Evolutionary conservation across 35 echinoderm and acorn worm species (phyloP), one percentile per base, ranked within the genome.

Genomic region (Chiridota heheva): DNA sequence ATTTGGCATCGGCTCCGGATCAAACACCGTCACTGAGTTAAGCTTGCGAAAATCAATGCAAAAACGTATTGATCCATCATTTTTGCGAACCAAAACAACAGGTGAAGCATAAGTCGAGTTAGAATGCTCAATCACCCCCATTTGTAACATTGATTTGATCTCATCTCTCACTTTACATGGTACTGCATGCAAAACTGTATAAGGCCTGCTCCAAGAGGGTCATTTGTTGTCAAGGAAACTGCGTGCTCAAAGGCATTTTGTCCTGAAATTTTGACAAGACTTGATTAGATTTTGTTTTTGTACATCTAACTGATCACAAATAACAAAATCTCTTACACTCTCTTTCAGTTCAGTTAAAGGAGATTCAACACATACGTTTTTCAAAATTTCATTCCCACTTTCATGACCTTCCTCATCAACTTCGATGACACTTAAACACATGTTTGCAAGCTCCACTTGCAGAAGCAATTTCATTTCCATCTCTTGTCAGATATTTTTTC

Each of bases 91-190:
- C 4, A 81, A 16, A 3, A 88, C 86, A 0, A 88, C 56, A 2
- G 60, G 60, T 67, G 56, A 72, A 40, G 63, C 40, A 40, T 38
- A 88, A 25, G 49, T 44, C 30, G 67, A 92, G n/a, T 65, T 46
- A 17, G 76, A 77, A n/a, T 45, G 36, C 60, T 92, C 83, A 68
- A 87, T 87, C 0, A 92, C 59, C 22, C 78, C 60, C 38, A 92
- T 36, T 4, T 70, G 34, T 20, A 92, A 29, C 77, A 92, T 87
- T 1, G 29, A 56, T 17, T 82, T 58, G 25, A 92, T 32, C 38
- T 87, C 84, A 16, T 43, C 69, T 33, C 67, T 71, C 1, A 86
- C 34, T 2, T 38, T 70, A 2, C 74, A 55, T 26, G 42, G 10
- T 6, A 81, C 48, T 12, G 82, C 33, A 20, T 68, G 55, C 24